Conservation (phyloP, 2,113 vertebrate genomes). For the Hucho hucho region DNA sequence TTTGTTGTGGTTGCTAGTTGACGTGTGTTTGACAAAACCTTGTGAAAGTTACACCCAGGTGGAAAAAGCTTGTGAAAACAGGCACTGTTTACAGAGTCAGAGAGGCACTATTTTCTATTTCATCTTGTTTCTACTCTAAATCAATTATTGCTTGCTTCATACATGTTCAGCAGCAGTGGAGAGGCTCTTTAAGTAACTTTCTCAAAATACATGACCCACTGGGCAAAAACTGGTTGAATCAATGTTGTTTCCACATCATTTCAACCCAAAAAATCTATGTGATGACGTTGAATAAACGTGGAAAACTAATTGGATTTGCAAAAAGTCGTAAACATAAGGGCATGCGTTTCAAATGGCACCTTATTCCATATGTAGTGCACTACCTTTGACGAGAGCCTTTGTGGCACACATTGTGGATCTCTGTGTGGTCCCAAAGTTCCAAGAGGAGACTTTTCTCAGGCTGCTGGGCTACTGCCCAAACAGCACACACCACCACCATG, state of each 20-base stretch:
- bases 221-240: background rate
- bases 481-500: no score
- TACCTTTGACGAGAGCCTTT: no score
- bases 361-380: no score
- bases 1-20: conserved; percentile 52
- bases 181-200: conserved; percentile 31
- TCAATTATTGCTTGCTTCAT: conserved; percentile 42
- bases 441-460: conserved; percentile 23
- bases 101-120: conserved; percentile 31
- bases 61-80: conserved; percentile 64
- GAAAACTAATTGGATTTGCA: no score
- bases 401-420: background rate
- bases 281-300: no score
- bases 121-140: conserved; percentile 44
- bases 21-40: conserved; percentile 57
- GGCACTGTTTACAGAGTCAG: conserved; percentile 51
- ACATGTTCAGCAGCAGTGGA: conserved; percentile 5
- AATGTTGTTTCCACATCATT: no score
- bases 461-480: conserved; percentile 36
- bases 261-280: no score
- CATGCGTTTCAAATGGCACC: background rate
- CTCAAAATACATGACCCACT: conserved; percentile 1
- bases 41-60: conserved; percentile 62
- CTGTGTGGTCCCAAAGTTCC: conserved; percentile 53
- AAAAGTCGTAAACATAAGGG: background rate